phyloP scores from a whole-genome alignment of 2,888 invertebrate genomes.

The Pimpla rufipes region DNA sequence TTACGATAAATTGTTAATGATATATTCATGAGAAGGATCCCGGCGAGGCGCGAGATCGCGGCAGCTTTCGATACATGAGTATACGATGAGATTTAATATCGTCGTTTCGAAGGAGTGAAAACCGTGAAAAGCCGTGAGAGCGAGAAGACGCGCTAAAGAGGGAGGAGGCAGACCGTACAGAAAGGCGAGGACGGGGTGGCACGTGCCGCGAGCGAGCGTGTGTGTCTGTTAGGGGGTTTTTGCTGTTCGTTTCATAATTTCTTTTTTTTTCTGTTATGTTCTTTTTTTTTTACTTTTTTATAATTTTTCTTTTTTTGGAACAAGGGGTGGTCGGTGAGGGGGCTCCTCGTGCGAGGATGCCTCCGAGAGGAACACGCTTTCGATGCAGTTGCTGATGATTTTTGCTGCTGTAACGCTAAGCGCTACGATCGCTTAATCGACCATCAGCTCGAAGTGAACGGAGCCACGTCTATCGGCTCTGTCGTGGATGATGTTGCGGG shows the following conservation, averaged over 20 bases:
- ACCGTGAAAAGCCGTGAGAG: conserved; percentile 37
- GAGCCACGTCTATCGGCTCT: conserved; percentile 95
- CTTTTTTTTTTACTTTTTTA: conserved; percentile 17
- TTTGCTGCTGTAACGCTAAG: conserved; percentile 59
- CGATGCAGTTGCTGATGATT: conserved; percentile 67
- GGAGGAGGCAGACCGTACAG: conserved; percentile 26
- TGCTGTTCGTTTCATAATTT: conserved; percentile 34
- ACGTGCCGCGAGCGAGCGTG: conserved; percentile 51
- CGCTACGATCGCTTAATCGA: conserved; percentile 89
- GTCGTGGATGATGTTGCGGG: conserved; percentile 95
- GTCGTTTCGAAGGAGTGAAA: conserved; percentile 17
- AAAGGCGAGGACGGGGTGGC: conserved; percentile 34
- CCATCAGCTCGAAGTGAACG: conserved; percentile 97
- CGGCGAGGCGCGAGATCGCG: conserved; percentile 61
- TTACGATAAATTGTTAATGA: conserved; percentile 31
- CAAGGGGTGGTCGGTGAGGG: conserved; percentile 63
- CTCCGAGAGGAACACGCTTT: conserved; percentile 62
- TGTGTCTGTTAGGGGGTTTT: conserved; percentile 17
- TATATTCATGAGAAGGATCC: conserved; percentile 56
- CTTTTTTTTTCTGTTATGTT: conserved; percentile 12
- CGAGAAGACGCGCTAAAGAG: conserved; percentile 45
- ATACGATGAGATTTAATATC: conserved; percentile 6
- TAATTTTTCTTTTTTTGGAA: conserved; percentile 32
- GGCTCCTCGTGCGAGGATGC: conserved; percentile 30
- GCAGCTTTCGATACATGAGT: conserved; percentile 58